Conservation (phyloP, 2,888 invertebrate genomes). For the Pherbina coryleti region DNA sequence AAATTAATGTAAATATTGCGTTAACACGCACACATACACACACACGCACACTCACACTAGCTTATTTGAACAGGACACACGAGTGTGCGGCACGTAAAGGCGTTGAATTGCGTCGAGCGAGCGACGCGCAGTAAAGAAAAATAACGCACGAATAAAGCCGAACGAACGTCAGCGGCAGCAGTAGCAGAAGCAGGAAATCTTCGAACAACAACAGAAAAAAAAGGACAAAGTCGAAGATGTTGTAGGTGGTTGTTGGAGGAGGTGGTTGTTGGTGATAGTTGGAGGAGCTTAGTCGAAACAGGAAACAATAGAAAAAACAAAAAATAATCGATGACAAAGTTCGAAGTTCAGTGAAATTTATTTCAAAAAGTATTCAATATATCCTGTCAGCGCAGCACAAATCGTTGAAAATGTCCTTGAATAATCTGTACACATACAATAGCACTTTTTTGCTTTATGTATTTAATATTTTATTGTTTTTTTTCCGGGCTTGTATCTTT, state of each 20-base stretch:
- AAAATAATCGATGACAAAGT: conserved; percentile 52
- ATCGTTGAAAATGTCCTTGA: not conserved
- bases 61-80: not conserved
- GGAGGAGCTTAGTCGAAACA: not conserved
- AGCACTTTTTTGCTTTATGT: not conserved
- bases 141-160: conserved; percentile 39
- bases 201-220: not conserved
- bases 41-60: conserved; percentile 23
- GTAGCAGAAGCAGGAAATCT: not conserved
- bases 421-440: not conserved
- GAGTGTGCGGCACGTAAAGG: conserved; percentile 47
- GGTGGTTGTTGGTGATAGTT: not conserved
- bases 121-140: conserved; percentile 30
- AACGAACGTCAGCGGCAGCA: not conserved
- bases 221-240: not conserved
- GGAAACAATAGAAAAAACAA: conserved; percentile 25
- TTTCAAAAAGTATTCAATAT: not conserved
- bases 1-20: conserved; percentile 25
- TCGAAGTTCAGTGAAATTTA: conserved; percentile 40
- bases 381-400: not conserved
- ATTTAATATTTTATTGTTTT: not conserved
- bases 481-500: not conserved
- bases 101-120: conserved; percentile 31
- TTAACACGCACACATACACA: conserved; percentile 44
- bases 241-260: not conserved